A percentile compares a stretch with the other conserved stretches of the same genome.
Conservation (phyloP, 2,113 vertebrate genomes). For the Osmerus eperlanus region DNA sequence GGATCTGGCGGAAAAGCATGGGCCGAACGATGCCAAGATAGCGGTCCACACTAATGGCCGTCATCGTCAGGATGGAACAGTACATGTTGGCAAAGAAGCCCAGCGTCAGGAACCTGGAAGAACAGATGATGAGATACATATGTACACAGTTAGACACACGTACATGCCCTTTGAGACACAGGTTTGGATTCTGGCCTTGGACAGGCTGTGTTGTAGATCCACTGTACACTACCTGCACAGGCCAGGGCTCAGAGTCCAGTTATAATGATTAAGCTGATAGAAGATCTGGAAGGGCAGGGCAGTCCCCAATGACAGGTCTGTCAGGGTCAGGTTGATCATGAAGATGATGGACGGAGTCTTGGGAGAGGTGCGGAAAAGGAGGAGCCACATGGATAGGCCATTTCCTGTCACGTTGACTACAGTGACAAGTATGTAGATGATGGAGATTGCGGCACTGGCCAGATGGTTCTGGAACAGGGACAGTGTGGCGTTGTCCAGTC, state of each 20-base stretch:
- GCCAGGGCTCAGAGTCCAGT: constrained; percentile 77
- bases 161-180: background rate
- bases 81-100: constrained; percentile 94
- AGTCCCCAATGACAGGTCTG: constrained; percentile 78
- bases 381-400: constrained; percentile 83
- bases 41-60: constrained; percentile 83
- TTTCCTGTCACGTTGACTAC: constrained; percentile 81
- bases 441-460: constrained; percentile 64
- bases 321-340: constrained; percentile 93
- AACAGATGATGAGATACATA: background rate
- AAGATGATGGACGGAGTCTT: constrained; percentile 84
- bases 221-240: constrained; percentile 74
- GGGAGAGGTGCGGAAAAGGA: constrained; percentile 78
- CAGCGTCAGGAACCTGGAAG: constrained; percentile 71
- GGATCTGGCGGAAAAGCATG: constrained; percentile 66
- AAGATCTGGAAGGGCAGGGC: constrained; percentile 88
- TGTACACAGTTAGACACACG: too few species aligned
- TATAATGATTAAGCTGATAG: constrained; percentile 76
- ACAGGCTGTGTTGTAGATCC: too few species aligned
- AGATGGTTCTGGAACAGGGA: constrained; percentile 68
- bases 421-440: constrained; percentile 78
- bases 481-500: constrained; percentile 77
- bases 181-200: too few species aligned
- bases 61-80: constrained; percentile 89
- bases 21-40: constrained; percentile 88